Evolutionary conservation across 2,888 invertebrate species (phyloP).

Genomic region (Phorcus lineatus): DNA sequence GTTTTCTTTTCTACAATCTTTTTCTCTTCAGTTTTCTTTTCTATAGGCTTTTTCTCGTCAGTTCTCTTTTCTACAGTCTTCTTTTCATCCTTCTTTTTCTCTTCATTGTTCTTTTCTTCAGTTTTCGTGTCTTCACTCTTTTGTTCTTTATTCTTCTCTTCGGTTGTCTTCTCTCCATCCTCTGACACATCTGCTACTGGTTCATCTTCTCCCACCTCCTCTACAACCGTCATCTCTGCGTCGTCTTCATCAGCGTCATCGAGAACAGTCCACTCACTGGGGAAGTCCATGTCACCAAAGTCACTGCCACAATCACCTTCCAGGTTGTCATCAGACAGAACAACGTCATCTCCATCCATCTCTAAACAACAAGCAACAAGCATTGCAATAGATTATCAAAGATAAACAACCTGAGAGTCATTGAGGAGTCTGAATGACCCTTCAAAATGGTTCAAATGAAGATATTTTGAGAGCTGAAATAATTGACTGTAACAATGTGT

Average conservation of each 20-base stretch:
- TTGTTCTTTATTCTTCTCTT: neutral
- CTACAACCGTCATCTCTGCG: neutral
- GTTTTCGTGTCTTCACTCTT: too few relatives aligned
- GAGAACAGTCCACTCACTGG: slow-evolving; percentile 9
- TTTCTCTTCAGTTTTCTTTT: neutral
- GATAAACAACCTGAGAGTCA: neutral
- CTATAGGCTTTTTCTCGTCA: neutral
- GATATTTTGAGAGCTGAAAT: too few relatives aligned
- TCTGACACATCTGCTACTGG: neutral
- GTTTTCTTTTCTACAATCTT: neutral
- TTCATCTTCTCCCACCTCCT: neutral
- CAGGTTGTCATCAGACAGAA: slow-evolving; percentile 6
- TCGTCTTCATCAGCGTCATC: neutral
- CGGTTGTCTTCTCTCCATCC: neutral
- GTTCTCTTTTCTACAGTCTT: neutral
- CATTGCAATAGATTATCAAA: neutral
- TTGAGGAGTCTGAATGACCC: too few relatives aligned
- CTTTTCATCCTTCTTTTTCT: neutral
- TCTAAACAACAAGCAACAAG: neutral
- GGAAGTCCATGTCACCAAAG: slow-evolving; percentile 7
- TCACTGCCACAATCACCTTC: slow-evolving; percentile 14
- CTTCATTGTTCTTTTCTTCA: neutral
- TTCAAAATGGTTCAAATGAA: too few relatives aligned
- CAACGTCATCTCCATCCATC: neutral
- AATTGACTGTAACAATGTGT: too few relatives aligned